These are phyloP conservation scores for Drosophila pseudotalamancana DNA, from an alignment of 2,888 invertebrate genomes.

Conservation along the genomic window DNA sequence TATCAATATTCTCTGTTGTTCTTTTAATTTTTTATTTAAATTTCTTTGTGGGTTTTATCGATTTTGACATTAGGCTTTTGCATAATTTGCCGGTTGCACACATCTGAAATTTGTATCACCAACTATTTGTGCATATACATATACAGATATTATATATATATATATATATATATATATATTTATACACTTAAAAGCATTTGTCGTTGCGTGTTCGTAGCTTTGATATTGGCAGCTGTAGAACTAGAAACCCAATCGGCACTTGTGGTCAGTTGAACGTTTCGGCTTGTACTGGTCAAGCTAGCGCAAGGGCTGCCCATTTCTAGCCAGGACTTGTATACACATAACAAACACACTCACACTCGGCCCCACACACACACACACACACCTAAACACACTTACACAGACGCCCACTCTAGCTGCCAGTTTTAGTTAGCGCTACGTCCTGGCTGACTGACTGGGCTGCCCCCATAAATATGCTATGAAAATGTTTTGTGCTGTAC, in stretches of 20 bases:
- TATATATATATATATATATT: not conserved
- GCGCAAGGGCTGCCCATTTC: slow-evolving; percentile 44
- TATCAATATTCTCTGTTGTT: slow-evolving; percentile 10
- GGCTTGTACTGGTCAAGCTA: slow-evolving; percentile 81
- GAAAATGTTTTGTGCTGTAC: slow-evolving; percentile 54
- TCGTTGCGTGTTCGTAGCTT: slow-evolving; percentile 53
- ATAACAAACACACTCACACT: too few species aligned
- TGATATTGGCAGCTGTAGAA: slow-evolving; percentile 28
- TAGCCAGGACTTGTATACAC: slow-evolving; percentile 44
- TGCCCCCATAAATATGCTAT: slow-evolving; percentile 73
- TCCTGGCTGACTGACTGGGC: slow-evolving; percentile 22
- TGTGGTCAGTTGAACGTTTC: slow-evolving; percentile 84
- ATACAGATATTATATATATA: not conserved
- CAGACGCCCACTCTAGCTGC: slow-evolving; percentile 16
- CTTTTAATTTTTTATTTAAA: slow-evolving; percentile 22
- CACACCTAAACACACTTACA: not conserved
- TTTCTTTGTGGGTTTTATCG: slow-evolving; percentile 41
- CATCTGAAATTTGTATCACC: slow-evolving; percentile 40
- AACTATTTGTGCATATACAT: slow-evolving; percentile 2
- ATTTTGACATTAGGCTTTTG: slow-evolving; percentile 53
- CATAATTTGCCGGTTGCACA: slow-evolving; percentile 59
- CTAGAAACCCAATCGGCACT: slow-evolving; percentile 53
- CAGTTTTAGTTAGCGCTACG: slow-evolving; percentile 17
- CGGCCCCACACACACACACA: slow-evolving; percentile 8
- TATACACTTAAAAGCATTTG: slow-evolving; percentile 55